Evolutionary conservation across 2,797 vertebrate species (phyloP), one percentile per base, ranked within the genome.

Genomic region (Parotocinclus haroldoi): DNA sequence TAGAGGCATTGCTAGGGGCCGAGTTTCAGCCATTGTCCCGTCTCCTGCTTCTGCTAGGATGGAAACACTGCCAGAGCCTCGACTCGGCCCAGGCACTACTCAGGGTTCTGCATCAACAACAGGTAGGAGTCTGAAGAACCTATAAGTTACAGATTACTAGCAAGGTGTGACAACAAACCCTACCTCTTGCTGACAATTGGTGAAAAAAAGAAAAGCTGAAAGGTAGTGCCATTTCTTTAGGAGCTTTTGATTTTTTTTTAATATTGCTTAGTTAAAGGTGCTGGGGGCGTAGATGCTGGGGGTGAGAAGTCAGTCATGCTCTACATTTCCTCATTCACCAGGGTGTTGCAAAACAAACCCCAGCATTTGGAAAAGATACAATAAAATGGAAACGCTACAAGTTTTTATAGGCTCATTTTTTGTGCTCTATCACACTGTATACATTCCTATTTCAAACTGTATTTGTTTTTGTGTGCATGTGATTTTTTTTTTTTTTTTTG

Each of bases 41-140:
- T 11, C 92, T 99, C 44, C 85, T 99, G n/a, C 78, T 96, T 62
- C 89, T 98, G 53, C 86, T 99, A 56, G 96, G 95, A 64, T 99
- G 97, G 97, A 93, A 86, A 66, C 91, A 96, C 55, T 98, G 95
- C 78, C 90, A 89, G 80, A 96, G 92, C 59, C 83, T 96, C 37
- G 86, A 83, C 48, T 93, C 95, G 0, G 95, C 95, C 62, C 91
- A 91, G 59, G 79, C 48, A 10, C 87, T 99, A 63, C 91, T 99
- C 37, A 70, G 76, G 71, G 77, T 87, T 45, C 88, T 98, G 12
- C 95, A 97, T 77, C 83, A 83, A 61, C 87, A 90, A 46, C 91
- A 88, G 93, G 96, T 96, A 80, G 72, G 70, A n/a, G 69, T 10
- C 46, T 1, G n/a, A 27, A 14, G 3, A 27, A 5, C 27, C 27